Percentiles rank a stretch among this genome's conserved stretches.
phyloP scores from a whole-genome alignment of 2,888 invertebrate species.

The Halocaridina rubra region DNA sequence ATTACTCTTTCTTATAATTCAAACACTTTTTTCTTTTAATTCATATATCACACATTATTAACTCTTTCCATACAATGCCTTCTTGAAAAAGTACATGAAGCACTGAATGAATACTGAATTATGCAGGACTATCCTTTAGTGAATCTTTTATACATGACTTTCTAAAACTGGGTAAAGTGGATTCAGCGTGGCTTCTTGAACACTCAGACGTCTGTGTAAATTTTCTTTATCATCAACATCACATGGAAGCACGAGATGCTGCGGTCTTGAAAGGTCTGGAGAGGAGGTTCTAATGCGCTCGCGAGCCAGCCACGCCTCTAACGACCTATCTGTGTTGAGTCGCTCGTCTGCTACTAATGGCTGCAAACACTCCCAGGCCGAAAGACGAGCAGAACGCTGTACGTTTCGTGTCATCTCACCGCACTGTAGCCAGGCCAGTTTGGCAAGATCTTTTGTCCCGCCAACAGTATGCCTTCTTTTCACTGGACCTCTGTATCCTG shows the following conservation, averaged over 20 bases:
- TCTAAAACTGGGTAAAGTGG: slow-evolving; percentile 60
- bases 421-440: slow-evolving; percentile 44
- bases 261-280: slow-evolving; percentile 55
- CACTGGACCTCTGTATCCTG: slow-evolving; percentile 67
- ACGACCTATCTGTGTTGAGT: slow-evolving; percentile 42
- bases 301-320: slow-evolving; percentile 46
- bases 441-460: slow-evolving; percentile 84
- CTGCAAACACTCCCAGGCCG: slow-evolving; percentile 53
- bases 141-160: slow-evolving; percentile 54
- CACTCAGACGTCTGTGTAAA: slow-evolving; percentile 50
- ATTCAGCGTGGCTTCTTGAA: slow-evolving; percentile 48
- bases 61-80: background rate
- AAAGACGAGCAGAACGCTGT: slow-evolving; percentile 30
- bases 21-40: slow-evolving; percentile 37
- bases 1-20: slow-evolving; percentile 47
- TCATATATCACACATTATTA: background rate
- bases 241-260: slow-evolving; percentile 47
- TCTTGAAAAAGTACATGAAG: background rate
- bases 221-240: slow-evolving; percentile 37
- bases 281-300: slow-evolving; percentile 50
- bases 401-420: slow-evolving; percentile 26
- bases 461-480: slow-evolving; percentile 93
- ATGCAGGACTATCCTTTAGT: no score
- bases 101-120: background rate
- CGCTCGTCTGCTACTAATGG: slow-evolving; percentile 46